Conservation (phyloP, 2,797 vertebrate species). For the Orientallactaga sibirica region DNA sequence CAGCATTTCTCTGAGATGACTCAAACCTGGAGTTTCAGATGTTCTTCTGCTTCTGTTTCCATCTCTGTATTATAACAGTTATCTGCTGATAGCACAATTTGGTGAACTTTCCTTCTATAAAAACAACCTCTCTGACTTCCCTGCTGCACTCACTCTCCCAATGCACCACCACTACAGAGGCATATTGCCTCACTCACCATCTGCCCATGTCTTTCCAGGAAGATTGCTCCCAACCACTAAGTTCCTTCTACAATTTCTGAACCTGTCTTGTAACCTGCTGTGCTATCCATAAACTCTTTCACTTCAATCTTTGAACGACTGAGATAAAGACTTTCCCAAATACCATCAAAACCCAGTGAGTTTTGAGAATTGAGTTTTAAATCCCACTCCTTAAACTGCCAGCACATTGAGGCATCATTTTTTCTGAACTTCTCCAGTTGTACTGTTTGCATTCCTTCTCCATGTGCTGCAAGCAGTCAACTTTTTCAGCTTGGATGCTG, state of each 20-base stretch:
- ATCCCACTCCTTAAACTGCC: neutral
- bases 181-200: neutral
- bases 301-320: conserved; percentile 5
- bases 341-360: conserved; percentile 7
- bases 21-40: neutral
- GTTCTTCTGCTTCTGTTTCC: neutral
- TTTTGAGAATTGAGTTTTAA: conserved; percentile 55
- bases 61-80: neutral
- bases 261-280: conserved; percentile 35
- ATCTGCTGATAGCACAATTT: neutral
- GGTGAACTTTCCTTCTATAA: neutral
- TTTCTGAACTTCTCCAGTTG: conserved; percentile 27
- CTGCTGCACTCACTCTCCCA: accelerated
- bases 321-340: conserved; percentile 66
- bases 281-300: conserved; percentile 54
- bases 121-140: neutral
- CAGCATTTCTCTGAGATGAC: neutral
- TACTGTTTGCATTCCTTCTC: neutral
- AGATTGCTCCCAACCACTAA: conserved; percentile 1
- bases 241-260: conserved; percentile 34
- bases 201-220: conserved; percentile 27
- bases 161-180: too few species aligned
- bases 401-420: neutral
- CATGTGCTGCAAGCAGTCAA: neutral
- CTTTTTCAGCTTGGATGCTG: neutral